Conservation (phyloP, 2,888 invertebrate genomes). For the Stictocephala bisonia region DNA sequence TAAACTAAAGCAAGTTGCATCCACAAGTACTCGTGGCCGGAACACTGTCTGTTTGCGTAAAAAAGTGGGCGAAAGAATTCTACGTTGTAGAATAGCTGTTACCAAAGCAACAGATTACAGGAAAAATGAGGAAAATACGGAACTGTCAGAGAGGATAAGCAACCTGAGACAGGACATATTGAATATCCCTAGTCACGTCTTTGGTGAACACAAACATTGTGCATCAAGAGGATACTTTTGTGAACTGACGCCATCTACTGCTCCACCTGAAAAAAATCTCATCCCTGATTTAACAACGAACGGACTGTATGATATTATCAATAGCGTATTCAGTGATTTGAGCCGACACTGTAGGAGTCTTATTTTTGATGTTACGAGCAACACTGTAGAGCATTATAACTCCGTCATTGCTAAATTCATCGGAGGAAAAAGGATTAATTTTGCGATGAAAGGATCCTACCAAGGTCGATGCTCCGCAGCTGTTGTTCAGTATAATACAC, state of each 20-base stretch:
- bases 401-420: no score
- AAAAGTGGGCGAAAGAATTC: constrained; percentile 24
- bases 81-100: constrained; percentile 31
- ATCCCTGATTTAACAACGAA: neutral
- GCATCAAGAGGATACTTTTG: constrained; percentile 19
- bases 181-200: constrained; percentile 32
- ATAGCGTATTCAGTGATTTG: constrained; percentile 5
- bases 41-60: constrained; percentile 29
- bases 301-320: constrained; percentile 12
- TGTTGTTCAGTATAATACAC: constrained; percentile 60
- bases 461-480: constrained; percentile 61
- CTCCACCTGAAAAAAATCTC: neutral
- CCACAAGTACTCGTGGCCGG: constrained; percentile 3
- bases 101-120: constrained; percentile 13
- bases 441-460: constrained; percentile 58
- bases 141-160: neutral
- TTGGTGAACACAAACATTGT: constrained; percentile 36
- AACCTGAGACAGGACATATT: constrained; percentile 25
- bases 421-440: constrained; percentile 62
- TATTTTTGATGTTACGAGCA: constrained; percentile 12
- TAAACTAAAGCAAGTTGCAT: constrained; percentile 11
- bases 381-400: constrained; percentile 23
- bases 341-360: constrained; percentile 30
- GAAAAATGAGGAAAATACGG: neutral
- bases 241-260: neutral